These are phyloP conservation scores for Cepaea hortensis DNA, from an alignment of 2,888 invertebrate genomes.

Conservation along the genomic window DNA sequence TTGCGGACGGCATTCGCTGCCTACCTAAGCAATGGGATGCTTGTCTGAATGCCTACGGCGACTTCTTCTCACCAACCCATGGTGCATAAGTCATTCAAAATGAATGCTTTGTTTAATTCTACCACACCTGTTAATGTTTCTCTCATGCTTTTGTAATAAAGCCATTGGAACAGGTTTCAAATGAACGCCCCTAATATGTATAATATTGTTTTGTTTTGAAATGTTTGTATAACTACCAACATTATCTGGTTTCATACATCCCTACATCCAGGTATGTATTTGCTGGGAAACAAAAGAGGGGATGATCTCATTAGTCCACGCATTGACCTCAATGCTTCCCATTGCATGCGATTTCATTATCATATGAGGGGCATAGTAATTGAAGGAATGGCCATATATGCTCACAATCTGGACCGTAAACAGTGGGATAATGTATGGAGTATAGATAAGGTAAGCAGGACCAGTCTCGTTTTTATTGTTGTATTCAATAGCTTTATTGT, in stretches of 20 bases:
- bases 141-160: too few relatives aligned
- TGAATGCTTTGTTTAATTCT: too few relatives aligned
- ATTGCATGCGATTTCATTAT: constrained; percentile 68
- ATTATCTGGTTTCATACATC: neutral
- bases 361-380: constrained; percentile 61
- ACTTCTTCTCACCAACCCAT: too few relatives aligned
- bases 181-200: too few relatives aligned
- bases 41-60: too few relatives aligned
- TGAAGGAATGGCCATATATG: constrained; percentile 55
- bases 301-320: constrained; percentile 57
- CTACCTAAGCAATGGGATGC: too few relatives aligned
- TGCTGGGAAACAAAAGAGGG: constrained; percentile 40
- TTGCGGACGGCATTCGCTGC: too few relatives aligned
- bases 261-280: constrained; percentile 15
- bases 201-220: neutral
- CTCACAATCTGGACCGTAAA: constrained; percentile 43
- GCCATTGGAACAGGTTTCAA: too few relatives aligned
- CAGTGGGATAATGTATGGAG: constrained; percentile 20
- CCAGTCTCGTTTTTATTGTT: too few relatives aligned
- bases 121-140: too few relatives aligned
- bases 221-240: neutral
- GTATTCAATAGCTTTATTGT: too few relatives aligned
- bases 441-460: neutral
- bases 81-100: too few relatives aligned
- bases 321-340: constrained; percentile 54